These are phyloP conservation scores for Lota lota DNA, from an alignment of 2,113 vertebrate species.

Conservation along the genomic window DNA sequence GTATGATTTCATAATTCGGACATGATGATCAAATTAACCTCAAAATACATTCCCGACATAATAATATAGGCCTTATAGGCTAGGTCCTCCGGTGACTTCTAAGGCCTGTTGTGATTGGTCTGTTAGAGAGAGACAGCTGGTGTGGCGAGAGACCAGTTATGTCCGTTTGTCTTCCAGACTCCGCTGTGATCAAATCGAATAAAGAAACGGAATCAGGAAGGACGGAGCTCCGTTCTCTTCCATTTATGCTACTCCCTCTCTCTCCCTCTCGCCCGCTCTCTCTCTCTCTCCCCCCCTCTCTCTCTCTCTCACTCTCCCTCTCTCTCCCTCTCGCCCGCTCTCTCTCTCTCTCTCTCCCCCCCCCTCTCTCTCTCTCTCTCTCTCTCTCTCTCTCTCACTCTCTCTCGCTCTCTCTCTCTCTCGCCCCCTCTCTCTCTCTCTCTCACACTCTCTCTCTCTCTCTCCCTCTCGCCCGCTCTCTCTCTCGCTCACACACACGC, in stretches of 20 bases:
- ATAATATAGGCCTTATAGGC: no score
- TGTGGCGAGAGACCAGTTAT: constrained; percentile 71
- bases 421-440: constrained; percentile 1
- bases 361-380: constrained; percentile 29
- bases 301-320: no score
- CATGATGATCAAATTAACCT: no score
- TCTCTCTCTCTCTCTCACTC: constrained; percentile 21
- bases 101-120: no score
- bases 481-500: no score
- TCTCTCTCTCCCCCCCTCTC: not conserved
- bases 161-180: constrained; percentile 71
- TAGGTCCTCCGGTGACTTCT: no score
- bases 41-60: no score
- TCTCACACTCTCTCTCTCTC: no score
- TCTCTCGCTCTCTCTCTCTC: constrained; percentile 7
- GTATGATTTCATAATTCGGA: no score
- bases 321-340: no score
- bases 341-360: no score
- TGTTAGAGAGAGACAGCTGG: constrained; percentile 60
- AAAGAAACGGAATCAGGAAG: constrained; percentile 68
- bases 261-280: constrained; percentile 33
- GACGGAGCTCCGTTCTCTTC: constrained; percentile 50
- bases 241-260: constrained; percentile 34
- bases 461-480: no score
- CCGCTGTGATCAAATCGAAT: constrained; percentile 71